Evolutionary conservation across 2,113 vertebrate species (phyloP), one percentile per base, ranked within the genome.

Genomic region (Corapipo altera): DNA sequence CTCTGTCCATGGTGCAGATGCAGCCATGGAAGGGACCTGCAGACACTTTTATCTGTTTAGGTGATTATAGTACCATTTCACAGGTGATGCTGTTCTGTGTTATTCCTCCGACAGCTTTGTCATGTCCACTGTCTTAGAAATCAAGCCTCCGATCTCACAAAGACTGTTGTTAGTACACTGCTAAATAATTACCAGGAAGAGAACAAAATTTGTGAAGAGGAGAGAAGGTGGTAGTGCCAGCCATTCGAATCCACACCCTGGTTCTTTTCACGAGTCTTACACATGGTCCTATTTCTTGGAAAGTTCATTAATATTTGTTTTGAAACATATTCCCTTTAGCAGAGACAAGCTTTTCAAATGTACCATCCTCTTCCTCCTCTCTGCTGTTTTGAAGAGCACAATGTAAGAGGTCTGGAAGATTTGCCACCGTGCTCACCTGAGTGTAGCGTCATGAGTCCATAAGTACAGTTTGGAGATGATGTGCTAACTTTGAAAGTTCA

Each of bases 401-500:
- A 32, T 26, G 22, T 35, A 46, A 88, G 55, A 58, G 5, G 16
- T 46, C 30, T 64, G 66, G 37, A 70, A 58, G 24, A 16, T 46
- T 43, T 70, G 67, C 28, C 67, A 41, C 26, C 37, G 22, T 12
- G 11, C 46, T 44, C 19, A 61, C 32, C 20, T 49, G 52, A n/a
- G 35, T 27, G 22, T 78, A 61, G 43, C 13, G 8, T 15, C 41
- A 2, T 5, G 12, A 61, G 35, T 37, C 23, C 0, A 0, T 32
- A 58, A 71, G 24, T 23, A 64, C 21, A 27, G 28, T 32, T 30
- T 64, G 44, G 41, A 41, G 35, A 33, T 44, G 66, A 55, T 35
- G 23, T 43, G 41, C 52, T 65, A 39, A 20, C 37, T 72, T 67
- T 55, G 59, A 59, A 78, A 61, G 27, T 20, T 65, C 71, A 32